Conservation (phyloP, 2,113 vertebrate genomes). For the Nestor notabilis region DNA sequence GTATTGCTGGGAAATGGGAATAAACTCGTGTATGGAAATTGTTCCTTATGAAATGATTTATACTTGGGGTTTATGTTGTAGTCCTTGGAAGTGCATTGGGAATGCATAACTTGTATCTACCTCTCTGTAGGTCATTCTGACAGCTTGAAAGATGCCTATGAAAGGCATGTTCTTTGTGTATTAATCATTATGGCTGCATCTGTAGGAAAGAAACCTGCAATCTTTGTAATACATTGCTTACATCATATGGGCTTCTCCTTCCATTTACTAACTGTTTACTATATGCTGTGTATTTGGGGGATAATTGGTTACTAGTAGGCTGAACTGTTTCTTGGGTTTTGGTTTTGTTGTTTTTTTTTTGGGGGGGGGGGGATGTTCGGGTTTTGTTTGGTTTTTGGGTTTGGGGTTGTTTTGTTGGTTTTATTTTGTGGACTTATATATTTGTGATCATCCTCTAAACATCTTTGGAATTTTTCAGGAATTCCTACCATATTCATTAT, state of each 20-base stretch:
- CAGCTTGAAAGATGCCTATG: not conserved
- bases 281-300: not conserved
- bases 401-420: not conserved
- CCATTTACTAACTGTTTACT: not conserved
- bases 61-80: not conserved
- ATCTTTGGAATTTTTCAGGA: constrained; percentile 70
- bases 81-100: not conserved
- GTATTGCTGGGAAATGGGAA: constrained; percentile 9
- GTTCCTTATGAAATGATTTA: not conserved
- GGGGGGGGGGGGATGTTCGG: too few species aligned
- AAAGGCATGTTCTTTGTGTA: not conserved
- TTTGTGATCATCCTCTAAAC: not conserved
- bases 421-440: not conserved
- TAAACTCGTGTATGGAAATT: not conserved
- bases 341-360: not conserved
- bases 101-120: not conserved
- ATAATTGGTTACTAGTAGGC: not conserved
- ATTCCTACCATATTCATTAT: constrained; percentile 84
- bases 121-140: not conserved
- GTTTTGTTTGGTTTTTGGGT: too few species aligned
- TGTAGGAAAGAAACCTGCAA: not conserved
- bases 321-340: not conserved
- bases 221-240: not conserved
- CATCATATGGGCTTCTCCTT: not conserved
- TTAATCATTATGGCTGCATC: not conserved